These are phyloP conservation scores for Ceyx erithaca DNA, from an alignment of 2,797 vertebrate genomes.

Conservation along the genomic window DNA sequence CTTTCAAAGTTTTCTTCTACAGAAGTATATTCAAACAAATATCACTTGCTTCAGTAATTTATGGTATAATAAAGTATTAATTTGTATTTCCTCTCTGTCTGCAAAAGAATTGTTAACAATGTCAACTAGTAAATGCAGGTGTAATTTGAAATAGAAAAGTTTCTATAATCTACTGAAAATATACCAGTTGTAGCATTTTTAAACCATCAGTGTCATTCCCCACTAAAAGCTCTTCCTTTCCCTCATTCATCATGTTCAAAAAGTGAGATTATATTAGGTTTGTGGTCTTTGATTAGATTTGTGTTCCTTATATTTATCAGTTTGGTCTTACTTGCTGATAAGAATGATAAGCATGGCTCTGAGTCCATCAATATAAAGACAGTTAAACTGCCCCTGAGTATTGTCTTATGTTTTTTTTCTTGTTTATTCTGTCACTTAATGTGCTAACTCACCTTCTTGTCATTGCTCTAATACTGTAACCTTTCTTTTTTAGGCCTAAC, in stretches of 20 bases:
- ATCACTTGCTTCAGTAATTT: background rate
- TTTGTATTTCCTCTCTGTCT: background rate
- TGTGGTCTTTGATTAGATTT: background rate
- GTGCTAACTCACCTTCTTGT: background rate
- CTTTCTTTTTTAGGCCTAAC: constrained; percentile 84
- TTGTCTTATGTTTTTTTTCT: background rate
- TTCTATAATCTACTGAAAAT: background rate
- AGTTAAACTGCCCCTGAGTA: background rate
- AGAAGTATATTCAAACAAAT: background rate
- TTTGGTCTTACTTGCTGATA: background rate
- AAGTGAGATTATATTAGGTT: background rate
- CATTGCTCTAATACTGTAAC: background rate
- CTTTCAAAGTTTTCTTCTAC: background rate
- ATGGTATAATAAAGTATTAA: background rate
- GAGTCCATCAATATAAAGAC: background rate
- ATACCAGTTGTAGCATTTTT: background rate
- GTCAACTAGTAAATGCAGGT: background rate
- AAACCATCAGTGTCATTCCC: background rate
- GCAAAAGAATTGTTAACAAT: background rate
- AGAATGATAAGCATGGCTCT: background rate
- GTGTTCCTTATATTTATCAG: background rate
- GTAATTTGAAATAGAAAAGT: background rate
- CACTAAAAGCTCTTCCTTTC: background rate
- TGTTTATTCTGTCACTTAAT: background rate
- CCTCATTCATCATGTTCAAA: background rate